These are phyloP conservation scores for Leptinotarsa peninsularis DNA, from an alignment of 2,888 invertebrate genomes.

Conservation along the genomic window DNA sequence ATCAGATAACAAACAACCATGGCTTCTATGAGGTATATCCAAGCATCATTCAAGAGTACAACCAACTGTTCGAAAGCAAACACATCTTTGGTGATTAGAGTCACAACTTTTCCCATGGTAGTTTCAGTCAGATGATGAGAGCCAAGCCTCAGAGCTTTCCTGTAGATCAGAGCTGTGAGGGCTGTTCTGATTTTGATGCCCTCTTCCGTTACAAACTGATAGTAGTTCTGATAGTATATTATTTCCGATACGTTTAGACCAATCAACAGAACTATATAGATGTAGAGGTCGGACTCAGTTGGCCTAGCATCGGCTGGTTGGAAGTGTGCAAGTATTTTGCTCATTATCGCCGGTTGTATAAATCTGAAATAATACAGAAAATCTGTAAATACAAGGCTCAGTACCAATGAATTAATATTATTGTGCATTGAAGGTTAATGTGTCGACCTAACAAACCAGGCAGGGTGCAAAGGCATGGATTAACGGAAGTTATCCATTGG, in stretches of 20 bases:
- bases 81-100: constrained; percentile 93
- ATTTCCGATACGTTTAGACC: constrained; percentile 78
- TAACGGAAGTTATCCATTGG: too few species aligned
- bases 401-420: too few species aligned
- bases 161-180: constrained; percentile 66
- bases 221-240: constrained; percentile 79
- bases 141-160: constrained; percentile 70
- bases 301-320: constrained; percentile 47
- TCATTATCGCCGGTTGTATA: constrained; percentile 52
- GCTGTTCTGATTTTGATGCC: constrained; percentile 84
- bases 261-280: constrained; percentile 80
- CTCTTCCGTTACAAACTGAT: constrained; percentile 77
- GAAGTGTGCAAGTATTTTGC: constrained; percentile 55
- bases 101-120: constrained; percentile 80
- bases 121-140: constrained; percentile 75
- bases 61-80: constrained; percentile 89
- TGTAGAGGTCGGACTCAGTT: constrained; percentile 70
- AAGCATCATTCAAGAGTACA: constrained; percentile 89
- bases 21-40: constrained; percentile 90
- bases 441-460: too few species aligned
- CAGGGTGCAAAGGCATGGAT: too few species aligned
- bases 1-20: constrained; percentile 83
- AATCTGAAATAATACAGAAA: constrained; percentile 47
- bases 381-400: neutral
- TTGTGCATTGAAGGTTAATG: too few species aligned